Evolutionary conservation across 2,888 invertebrate genomes (phyloP), one percentile per base, ranked within the genome.

Genomic region (Euclidia mi): DNA sequence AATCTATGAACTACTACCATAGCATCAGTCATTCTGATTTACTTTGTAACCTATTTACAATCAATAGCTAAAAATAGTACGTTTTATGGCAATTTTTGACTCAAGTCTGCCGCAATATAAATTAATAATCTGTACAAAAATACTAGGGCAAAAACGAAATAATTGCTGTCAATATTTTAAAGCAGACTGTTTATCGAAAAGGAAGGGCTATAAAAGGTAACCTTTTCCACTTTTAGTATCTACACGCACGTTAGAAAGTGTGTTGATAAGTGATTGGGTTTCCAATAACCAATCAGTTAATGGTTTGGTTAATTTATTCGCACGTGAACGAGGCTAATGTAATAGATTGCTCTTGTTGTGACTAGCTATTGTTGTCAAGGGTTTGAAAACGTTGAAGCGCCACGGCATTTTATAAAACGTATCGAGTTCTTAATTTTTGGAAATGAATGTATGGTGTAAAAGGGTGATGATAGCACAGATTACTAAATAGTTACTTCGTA

Each of bases 221-320:
- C 61, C 56, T 70, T 70, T 46, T 34, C 20, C 12, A 40, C 9
- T 35, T 48, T 63, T 49, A 56, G 48, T 43, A 46, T n/a, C 25
- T 48, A 6, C 40, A 68, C 48, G 47, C 10, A 48, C 42, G 56
- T 46, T 44, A 31, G 51, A 48, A 42, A 18, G 38, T 45, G 42
- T 50, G n/a, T 59, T 61, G 56, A 56, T 65, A 71, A 76, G 68
- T 68, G 53, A 62, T 78, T 66, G 65, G 51, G 42, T 57, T 62
- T 70, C 59, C 56, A 53, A 65, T 63, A 61, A 42, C 63, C 68
- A 79, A 68, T 76, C 67, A 51, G 46, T 63, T 75, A 79, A 74
- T 66, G 74, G 73, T 53, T 53, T 63, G 50, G 40, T 52, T 66
- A 71, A 76, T n/a, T n/a, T n/a, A n/a, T n/a, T n/a, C n/a, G n/a